A percentile compares a stretch with the other conserved stretches of the same genome.
Conservation (phyloP, 2,113 vertebrate species). For the Butorides virescens region DNA sequence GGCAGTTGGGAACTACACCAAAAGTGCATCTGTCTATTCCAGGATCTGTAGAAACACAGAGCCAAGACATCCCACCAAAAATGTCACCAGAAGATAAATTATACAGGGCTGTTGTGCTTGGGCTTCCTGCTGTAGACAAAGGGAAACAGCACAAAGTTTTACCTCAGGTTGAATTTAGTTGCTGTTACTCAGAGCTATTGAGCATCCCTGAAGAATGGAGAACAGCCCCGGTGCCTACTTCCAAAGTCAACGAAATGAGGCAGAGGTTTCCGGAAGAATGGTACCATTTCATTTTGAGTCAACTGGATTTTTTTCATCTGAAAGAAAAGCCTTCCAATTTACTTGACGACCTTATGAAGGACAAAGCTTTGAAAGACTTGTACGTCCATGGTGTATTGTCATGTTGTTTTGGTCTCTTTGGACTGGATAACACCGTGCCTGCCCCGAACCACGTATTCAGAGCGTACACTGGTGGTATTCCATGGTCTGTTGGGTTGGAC, state of each 20-base stretch:
- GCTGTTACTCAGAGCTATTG: conserved; percentile 82
- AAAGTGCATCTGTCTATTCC: conserved; percentile 82
- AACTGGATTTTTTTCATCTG: conserved; percentile 80
- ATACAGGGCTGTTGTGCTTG: conserved; percentile 67
- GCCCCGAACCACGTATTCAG: conserved; percentile 88
- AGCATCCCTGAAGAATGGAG: conserved; percentile 88
- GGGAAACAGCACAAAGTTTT: conserved; percentile 60
- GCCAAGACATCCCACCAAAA: conserved; percentile 73
- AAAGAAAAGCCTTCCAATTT: conserved; percentile 78
- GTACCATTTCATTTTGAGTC: conserved; percentile 88
- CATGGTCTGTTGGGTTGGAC: conserved; percentile 88
- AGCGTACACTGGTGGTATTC: conserved; percentile 88
- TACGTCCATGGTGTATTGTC: conserved; percentile 86
- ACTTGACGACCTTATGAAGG: conserved; percentile 83
- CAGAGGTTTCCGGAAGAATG: conserved; percentile 91
- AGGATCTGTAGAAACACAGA: conserved; percentile 87
- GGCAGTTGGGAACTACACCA: conserved; percentile 51
- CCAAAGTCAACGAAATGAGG: conserved; percentile 82
- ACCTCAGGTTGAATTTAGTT: conserved; percentile 82
- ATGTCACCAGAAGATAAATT: conserved; percentile 78
- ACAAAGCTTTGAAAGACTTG: conserved; percentile 82
- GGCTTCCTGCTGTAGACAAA: conserved; percentile 76
- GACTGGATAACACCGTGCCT: conserved; percentile 81
- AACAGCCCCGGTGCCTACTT: conserved; percentile 76
- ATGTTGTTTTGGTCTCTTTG: conserved; percentile 85